Base-by-base conservation (phyloP, 2,888 invertebrate genomes). In the Callinectes sapidus region DNA sequence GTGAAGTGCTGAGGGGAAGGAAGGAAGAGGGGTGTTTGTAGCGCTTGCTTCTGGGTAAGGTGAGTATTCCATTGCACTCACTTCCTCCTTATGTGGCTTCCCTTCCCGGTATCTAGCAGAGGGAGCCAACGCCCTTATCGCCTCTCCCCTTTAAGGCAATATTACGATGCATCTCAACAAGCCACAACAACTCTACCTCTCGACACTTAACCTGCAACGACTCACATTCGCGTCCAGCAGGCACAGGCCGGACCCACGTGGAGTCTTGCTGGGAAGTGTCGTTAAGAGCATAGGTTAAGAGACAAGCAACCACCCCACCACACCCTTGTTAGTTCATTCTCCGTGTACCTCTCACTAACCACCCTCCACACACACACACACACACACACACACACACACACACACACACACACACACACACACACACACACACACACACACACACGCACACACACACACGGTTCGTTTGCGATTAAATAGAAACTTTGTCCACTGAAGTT, bases 371-470 rank as follows among this genome's bases (percentile, higher is more conserved):
- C 81, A 81, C 81, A 81, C 81, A 81, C 81, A 81, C 81, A 81
- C 81, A 81, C 81, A 81, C 81, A 81, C 81, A 81, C 81, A 81
- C 81, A 81, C 81, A 81, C 35, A 81, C 35, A 81, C 81, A 81
- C 81, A 81, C 81, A 81, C 81, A 81, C 81, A 81, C 81, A 81
- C 81, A 81, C 81, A 81, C 81, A 81, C 81, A 81, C 35, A 81
- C 35, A 81, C 81, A 81, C 81, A 81, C 81, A 81, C 81, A 35
- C 81, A 35, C 81, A 81, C 35, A 35, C 81, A 81, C 35, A 81
- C 77, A 81, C 32, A 81, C 32, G 32, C 77, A 81, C 77, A 32
- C 32, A 81, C 35, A 81, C 81, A 35, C 35, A 35, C 81, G 32
- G 35, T 81, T 81, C 32, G 81, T 32, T 18, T 16, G 18, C 32